Conservation (phyloP, 2,797 vertebrate genomes). For the Oophaga sylvatica region DNA sequence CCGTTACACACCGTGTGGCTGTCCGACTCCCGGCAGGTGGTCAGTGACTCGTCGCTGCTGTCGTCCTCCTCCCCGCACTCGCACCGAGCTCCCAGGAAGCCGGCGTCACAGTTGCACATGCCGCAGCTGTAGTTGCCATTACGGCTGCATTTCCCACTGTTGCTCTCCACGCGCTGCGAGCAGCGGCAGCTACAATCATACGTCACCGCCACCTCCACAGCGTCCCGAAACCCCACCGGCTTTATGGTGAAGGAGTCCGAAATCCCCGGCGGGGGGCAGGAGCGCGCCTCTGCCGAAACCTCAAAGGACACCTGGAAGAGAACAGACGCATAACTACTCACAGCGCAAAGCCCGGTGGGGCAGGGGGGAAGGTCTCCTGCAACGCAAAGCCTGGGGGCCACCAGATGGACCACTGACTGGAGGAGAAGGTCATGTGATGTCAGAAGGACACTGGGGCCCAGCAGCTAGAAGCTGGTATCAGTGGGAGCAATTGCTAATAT, state of each 20-base stretch:
- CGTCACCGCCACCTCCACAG: slow-evolving; percentile 82
- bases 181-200: slow-evolving; percentile 88
- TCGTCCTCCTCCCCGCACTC: slow-evolving; percentile 90
- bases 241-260: slow-evolving; percentile 86
- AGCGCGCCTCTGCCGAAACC: slow-evolving; percentile 84
- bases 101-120: slow-evolving; percentile 82
- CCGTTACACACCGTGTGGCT: slow-evolving; percentile 93
- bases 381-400: no score
- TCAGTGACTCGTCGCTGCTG: slow-evolving; percentile 73
- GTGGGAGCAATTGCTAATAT: no score
- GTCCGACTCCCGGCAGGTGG: slow-evolving; percentile 89
- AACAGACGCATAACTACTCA: not conserved
- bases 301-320: slow-evolving; percentile 87
- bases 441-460: no score
- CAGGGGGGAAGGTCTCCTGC: no score
- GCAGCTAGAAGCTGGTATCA: no score
- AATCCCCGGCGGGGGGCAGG: slow-evolving; percentile 76
- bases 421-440: no score
- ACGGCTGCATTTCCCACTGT: slow-evolving; percentile 85
- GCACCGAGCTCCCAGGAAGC: slow-evolving; percentile 87
- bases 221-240: slow-evolving; percentile 93
- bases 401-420: no score
- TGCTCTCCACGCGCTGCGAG: slow-evolving; percentile 66
- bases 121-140: slow-evolving; percentile 88
- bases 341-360: not conserved